Evolutionary conservation across 2,113 vertebrate species (phyloP).

Genomic region (Puma concolor): DNA sequence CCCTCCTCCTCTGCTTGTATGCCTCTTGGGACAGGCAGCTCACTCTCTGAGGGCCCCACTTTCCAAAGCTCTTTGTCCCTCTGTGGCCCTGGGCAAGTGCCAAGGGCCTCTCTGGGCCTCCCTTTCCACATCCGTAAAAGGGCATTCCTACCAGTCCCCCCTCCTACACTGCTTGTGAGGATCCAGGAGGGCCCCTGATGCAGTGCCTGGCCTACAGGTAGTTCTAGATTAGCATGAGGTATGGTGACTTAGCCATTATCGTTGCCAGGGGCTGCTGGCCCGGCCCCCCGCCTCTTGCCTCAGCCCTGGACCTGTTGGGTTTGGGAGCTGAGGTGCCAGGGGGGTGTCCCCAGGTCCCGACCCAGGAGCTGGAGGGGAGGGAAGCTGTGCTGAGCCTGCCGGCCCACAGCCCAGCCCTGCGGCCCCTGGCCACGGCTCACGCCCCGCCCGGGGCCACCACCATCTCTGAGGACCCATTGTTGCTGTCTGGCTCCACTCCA

Average conservation of each 20-base stretch:
- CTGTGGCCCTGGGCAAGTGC: neutral
- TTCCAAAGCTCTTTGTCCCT: neutral
- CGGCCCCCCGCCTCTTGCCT: neutral
- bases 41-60: neutral
- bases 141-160: too few species aligned
- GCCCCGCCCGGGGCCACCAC: neutral
- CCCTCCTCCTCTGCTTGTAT: neutral
- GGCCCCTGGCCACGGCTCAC: neutral
- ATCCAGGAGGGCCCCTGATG: neutral
- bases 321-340: neutral
- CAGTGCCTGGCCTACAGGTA: accelerated
- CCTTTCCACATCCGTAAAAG: neutral
- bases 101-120: neutral
- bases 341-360: neutral
- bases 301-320: neutral
- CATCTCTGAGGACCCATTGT: constrained; percentile 65
- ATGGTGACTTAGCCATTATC: neutral
- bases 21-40: neutral
- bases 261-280: accelerated
- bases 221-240: accelerated
- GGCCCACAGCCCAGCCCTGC: accelerated
- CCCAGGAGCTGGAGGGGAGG: neutral
- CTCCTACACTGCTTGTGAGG: neutral
- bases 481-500: constrained; percentile 50
- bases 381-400: neutral